Base-by-base conservation (phyloP, 2,797 vertebrate species). In the Geotria australis region DNA sequence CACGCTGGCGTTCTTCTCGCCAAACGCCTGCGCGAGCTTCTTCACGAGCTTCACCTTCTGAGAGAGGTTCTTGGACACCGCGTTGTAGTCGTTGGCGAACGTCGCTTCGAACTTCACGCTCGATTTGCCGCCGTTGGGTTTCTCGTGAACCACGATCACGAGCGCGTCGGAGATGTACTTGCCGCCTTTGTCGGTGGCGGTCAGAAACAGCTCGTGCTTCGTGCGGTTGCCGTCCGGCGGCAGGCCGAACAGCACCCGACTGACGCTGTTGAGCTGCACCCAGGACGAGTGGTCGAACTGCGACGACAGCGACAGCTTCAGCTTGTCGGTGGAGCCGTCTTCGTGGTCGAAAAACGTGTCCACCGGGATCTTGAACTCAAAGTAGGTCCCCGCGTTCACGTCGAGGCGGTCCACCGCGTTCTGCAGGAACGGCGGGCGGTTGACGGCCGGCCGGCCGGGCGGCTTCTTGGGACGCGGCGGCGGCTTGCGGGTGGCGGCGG, bases 181-280 rank as follows among this genome's bases (percentile, higher is more conserved):
- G 48, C 82, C 81, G 0, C 83, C 86, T 64, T 93, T 96, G 65
- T 98, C 86, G 0, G 81, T 79, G 0, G 91, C 91, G 0, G 89
- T 84, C 80, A 98, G 80, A 68, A 88, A 95, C 59, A 86, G 98
- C 62, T 91, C 85, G 0, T 96, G 91, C 58, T 78, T 84, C 8
- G 91, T 80, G 60, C 61, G 69, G 15, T 55, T 15, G 51, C 55
- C 9, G 63, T 65, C 71, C 59, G 88, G 81, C 0, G 91, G 85
- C 65, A 98, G 73, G 60, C 91, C 91, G 0, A 93, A 98, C 72
- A 98, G 74, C 56, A 98, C 79, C 69, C 95, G 89, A 69, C 91
- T 98, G 7, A 85, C 91, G 69, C 82, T 89, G 65, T 98, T 95
- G 65, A 98, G 94, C 61, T 93, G 85, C 24, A 98, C 93, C 89